phyloP scores from a whole-genome alignment of 2,797 vertebrate genomes.

The Eutrigla gurnardus region DNA sequence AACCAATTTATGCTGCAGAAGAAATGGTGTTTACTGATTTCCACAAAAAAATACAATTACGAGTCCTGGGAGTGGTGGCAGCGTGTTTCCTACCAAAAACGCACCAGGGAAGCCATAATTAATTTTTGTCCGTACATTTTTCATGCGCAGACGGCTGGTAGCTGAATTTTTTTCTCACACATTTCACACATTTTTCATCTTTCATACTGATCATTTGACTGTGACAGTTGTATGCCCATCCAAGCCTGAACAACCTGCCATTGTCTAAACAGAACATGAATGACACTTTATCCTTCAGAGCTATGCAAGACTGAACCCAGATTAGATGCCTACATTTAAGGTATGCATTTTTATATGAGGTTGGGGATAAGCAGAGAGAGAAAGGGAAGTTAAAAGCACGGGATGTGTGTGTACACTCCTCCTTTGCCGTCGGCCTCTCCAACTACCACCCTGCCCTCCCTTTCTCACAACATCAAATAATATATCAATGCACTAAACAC shows the following conservation, averaged over 20 bases:
- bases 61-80: not conserved
- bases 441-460: constrained; percentile 21
- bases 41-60: not conserved
- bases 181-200: not conserved
- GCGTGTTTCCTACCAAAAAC: not conserved
- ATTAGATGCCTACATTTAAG: not conserved
- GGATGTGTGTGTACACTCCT: not conserved
- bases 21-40: not conserved
- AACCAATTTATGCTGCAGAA: not conserved
- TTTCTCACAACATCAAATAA: constrained; percentile 49
- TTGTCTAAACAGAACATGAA: not conserved
- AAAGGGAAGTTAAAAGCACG: constrained; percentile 1
- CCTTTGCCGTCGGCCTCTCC: not conserved
- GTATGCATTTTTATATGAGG: too few species aligned
- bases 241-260: constrained; percentile 14
- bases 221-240: not conserved
- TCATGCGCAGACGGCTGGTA: too few species aligned
- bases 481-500: constrained; percentile 30
- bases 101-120: not conserved
- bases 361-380: not conserved
- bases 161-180: not conserved
- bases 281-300: not conserved
- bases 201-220: not conserved
- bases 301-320: not conserved
- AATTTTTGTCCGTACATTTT: not conserved